Conservation (phyloP, 2,888 invertebrate genomes). For the Scaptomyza caliginosa region DNA sequence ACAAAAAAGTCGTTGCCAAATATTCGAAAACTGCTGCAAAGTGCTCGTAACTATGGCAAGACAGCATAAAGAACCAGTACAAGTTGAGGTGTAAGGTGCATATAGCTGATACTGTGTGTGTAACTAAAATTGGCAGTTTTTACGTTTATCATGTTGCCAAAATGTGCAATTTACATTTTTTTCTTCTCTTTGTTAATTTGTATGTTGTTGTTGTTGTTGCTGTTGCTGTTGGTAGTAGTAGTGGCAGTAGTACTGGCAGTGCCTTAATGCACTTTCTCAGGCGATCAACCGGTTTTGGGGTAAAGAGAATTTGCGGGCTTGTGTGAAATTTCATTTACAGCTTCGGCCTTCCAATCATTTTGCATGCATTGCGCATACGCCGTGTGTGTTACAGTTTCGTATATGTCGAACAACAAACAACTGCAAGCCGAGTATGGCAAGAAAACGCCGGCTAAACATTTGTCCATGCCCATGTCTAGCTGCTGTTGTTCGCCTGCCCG, state of each 20-base stretch:
- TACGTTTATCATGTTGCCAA: constrained; percentile 44
- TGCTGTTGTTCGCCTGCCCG: constrained; percentile 16
- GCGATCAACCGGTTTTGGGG: constrained; percentile 59
- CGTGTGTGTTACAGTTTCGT: constrained; percentile 59
- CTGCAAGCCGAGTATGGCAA: constrained; percentile 21
- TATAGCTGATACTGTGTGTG: constrained; percentile 28
- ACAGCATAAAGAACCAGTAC: constrained; percentile 55
- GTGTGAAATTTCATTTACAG: constrained; percentile 64
- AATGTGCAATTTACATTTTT: constrained; percentile 72
- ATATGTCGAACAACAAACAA: constrained; percentile 30
- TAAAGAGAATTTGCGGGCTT: constrained; percentile 64
- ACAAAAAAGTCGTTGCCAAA: constrained; percentile 63
- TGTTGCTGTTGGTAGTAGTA: constrained; percentile 6
- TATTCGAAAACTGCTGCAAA: constrained; percentile 42
- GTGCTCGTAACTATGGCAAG: constrained; percentile 53
- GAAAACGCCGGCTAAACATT: constrained; percentile 51
- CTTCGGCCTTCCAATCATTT: constrained; percentile 65
- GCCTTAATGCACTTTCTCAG: constrained; percentile 76
- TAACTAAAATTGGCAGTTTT: constrained; percentile 19
- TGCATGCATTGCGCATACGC: constrained; percentile 77
- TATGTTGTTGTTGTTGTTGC: constrained; percentile 9
- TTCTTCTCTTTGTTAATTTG: constrained; percentile 2
- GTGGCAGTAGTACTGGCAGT: constrained; percentile 15
- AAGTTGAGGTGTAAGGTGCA: constrained; percentile 47
- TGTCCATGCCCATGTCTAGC: constrained; percentile 39